phyloP scores from a whole-genome alignment of 2,888 invertebrate genomes.

The Platycheirus rosarum region DNA sequence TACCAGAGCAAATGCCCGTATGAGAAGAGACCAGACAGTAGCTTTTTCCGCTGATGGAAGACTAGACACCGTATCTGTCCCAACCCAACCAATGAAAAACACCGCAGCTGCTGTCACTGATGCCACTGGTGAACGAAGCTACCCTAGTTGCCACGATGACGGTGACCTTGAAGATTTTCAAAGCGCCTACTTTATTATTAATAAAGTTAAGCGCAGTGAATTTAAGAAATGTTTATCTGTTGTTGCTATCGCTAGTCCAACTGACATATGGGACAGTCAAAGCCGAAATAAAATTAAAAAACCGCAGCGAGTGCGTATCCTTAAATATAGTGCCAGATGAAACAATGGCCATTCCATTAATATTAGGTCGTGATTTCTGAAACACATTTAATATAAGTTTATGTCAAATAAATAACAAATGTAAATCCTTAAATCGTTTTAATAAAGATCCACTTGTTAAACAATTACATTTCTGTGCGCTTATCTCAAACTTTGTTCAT shows the following conservation, averaged over 20 bases:
- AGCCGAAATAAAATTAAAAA: conserved; percentile 25
- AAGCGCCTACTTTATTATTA: conserved; percentile 12
- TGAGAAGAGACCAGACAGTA: conserved; percentile 13
- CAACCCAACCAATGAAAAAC: not conserved
- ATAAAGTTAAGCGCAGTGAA: conserved; percentile 22
- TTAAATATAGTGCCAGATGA: conserved; percentile 26
- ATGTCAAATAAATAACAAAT: conserved; percentile 3
- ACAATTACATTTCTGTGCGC: conserved; percentile 32
- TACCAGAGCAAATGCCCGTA: conserved; percentile 14
- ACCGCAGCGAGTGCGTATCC: not conserved
- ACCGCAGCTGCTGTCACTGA: not conserved
- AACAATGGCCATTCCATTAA: conserved; percentile 27
- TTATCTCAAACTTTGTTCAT: not conserved
- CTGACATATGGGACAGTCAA: conserved; percentile 18
- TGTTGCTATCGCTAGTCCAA: conserved; percentile 39
- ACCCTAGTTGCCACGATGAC: not conserved
- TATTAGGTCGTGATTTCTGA: conserved; percentile 18
- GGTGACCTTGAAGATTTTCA: not conserved
- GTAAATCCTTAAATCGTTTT: not conserved
- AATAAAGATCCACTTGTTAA: conserved; percentile 9
- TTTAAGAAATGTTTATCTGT: conserved; percentile 28
- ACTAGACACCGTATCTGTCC: conserved; percentile 17
- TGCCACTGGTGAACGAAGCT: conserved; percentile 4
- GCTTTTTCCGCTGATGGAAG: conserved; percentile 19
- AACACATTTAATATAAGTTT: conserved; percentile 5